A percentile compares a stretch with the other conserved stretches of the same genome.
Evolutionary conservation across 2,888 invertebrate genomes (phyloP).

Genomic region (Cancer borealis): DNA sequence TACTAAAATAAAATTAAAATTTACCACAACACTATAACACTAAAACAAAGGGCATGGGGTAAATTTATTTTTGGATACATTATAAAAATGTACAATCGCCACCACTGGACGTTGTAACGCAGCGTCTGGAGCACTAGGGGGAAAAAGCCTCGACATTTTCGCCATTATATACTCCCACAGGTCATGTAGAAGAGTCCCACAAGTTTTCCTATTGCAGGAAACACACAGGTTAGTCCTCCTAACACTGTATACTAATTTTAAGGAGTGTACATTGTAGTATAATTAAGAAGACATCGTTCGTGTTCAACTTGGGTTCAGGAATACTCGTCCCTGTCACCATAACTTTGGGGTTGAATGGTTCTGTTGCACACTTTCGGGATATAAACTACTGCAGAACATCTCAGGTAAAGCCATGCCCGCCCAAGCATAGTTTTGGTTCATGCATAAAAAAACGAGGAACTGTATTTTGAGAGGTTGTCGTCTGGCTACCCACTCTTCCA

Average conservation of each 20-base stretch:
- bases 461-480: not conserved
- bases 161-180: not conserved
- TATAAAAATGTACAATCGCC: not conserved
- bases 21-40: not conserved
- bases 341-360: not conserved
- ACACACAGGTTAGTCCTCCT: not conserved
- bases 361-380: not conserved
- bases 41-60: not conserved
- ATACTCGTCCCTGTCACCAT: conserved; percentile 10
- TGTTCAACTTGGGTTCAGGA: not conserved
- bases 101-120: not conserved
- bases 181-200: not conserved
- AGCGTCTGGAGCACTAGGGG: not conserved
- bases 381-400: not conserved
- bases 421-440: not conserved
- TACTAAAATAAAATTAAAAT: not conserved
- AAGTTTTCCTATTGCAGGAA: not conserved
- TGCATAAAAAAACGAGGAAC: not conserved
- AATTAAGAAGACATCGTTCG: not conserved
- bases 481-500: not conserved
- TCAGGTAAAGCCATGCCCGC: not conserved
- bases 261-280: not conserved
- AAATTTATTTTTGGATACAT: not conserved
- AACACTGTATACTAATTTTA: not conserved
- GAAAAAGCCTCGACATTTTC: not conserved